phyloP scores from a whole-genome alignment of 2,888 invertebrate genomes.

The Calliscelio sp. region DNA sequence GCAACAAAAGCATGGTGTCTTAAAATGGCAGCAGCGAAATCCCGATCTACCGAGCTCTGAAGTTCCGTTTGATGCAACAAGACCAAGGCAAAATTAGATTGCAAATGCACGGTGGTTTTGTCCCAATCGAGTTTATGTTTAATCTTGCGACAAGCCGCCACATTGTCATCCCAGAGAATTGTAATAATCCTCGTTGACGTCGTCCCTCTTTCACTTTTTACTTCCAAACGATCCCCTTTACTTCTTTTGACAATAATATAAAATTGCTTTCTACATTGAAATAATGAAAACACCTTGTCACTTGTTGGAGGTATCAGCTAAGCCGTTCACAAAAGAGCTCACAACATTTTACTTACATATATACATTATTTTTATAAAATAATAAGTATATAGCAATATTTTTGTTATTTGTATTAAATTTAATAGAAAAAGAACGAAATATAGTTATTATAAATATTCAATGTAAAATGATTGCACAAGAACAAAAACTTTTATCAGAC shows the following conservation, averaged over 20 bases:
- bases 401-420: too few species aligned
- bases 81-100: conserved; percentile 25
- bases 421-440: too few species aligned
- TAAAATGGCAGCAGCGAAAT: conserved; percentile 1
- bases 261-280: conserved; percentile 8
- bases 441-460: too few species aligned
- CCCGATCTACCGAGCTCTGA: background rate
- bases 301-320: conserved; percentile 1
- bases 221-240: background rate
- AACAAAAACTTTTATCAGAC: too few species aligned
- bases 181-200: conserved; percentile 25
- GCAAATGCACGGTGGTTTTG: conserved; percentile 21
- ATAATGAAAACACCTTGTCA: conserved; percentile 9
- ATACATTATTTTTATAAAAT: background rate
- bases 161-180: conserved; percentile 13
- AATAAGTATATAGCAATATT: too few species aligned
- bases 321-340: too few species aligned
- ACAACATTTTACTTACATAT: too few species aligned
- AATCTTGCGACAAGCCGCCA: conserved; percentile 30
- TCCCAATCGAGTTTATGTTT: conserved; percentile 31
- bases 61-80: conserved; percentile 18
- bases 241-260: background rate
- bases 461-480: too few species aligned
- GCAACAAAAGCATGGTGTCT: background rate
- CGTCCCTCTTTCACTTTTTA: background rate